A percentile compares a stretch with the other conserved stretches of the same genome.
These are phyloP conservation scores for Hyla sarda DNA, from an alignment of 2,113 vertebrate genomes.

Conservation along the genomic window DNA sequence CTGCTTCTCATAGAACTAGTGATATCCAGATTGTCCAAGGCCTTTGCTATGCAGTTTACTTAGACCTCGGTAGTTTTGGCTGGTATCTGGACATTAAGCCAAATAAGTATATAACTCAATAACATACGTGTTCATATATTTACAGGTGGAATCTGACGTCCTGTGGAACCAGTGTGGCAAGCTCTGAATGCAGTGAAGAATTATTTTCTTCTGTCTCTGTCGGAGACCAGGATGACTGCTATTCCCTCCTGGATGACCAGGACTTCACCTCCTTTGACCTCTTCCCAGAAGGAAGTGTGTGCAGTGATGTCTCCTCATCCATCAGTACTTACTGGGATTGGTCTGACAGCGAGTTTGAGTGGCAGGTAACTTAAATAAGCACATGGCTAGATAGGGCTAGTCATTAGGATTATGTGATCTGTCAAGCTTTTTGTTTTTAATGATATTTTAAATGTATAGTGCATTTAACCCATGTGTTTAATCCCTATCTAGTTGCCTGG, in stretches of 20 bases:
- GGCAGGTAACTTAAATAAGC: conserved; percentile 96
- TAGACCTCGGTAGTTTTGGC: background rate
- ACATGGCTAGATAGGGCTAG: too few relatives aligned
- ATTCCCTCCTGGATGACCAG: conserved; percentile 94
- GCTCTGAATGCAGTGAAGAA: conserved; percentile 97
- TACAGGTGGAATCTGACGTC: conserved; percentile 89
- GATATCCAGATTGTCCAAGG: too few relatives aligned
- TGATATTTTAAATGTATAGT: background rate
- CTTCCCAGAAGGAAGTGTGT: conserved; percentile 96
- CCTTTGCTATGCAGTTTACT: too few relatives aligned
- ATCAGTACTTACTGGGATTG: conserved; percentile 99
- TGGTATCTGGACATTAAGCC: background rate
- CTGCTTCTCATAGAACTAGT: too few relatives aligned
- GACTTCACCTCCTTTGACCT: conserved; percentile 95
- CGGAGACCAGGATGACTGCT: conserved; percentile 96
- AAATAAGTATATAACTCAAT: background rate
- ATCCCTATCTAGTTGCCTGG: conserved; percentile 84
- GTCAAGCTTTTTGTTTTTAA: too few relatives aligned
- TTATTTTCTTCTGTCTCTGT: conserved; percentile 96
- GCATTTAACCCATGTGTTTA: background rate
- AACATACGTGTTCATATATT: background rate
- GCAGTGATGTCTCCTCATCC: conserved; percentile 98
- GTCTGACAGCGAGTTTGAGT: conserved; percentile 99
- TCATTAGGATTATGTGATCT: too few relatives aligned
- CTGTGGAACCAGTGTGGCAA: conserved; percentile 95